Conservation (phyloP, 2,113 vertebrate genomes). For the Myotis brandtii region DNA sequence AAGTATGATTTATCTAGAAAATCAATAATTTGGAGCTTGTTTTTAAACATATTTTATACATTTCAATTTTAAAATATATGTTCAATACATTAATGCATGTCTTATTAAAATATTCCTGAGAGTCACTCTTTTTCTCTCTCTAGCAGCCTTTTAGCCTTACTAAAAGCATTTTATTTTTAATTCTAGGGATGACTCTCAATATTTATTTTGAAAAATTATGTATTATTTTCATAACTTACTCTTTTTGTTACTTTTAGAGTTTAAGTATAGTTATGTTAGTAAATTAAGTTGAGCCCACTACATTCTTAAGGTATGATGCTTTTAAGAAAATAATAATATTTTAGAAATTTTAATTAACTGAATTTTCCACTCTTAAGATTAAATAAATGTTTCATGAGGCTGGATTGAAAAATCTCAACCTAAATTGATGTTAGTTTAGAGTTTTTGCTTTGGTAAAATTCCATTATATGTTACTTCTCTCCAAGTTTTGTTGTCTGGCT, state of each 20-base stretch:
- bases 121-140: background rate
- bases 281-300: slow-evolving; percentile 27
- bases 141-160: background rate
- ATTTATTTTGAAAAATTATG: background rate
- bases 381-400: background rate
- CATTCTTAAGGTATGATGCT: background rate
- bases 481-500: background rate
- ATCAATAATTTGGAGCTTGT: background rate
- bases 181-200: background rate
- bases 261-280: background rate
- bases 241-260: background rate
- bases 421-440: slow-evolving; percentile 13
- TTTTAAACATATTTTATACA: background rate
- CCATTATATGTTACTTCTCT: background rate
- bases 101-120: background rate
- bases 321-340: background rate
- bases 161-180: background rate
- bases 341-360: background rate
- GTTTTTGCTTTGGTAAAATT: background rate
- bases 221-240: background rate
- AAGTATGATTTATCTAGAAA: background rate
- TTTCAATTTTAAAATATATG: background rate
- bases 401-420: background rate
- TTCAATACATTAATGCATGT: background rate
- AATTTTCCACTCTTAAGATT: background rate